Evolutionary conservation across 2,888 invertebrate genomes (phyloP).

Genomic region (Polietes domitor): DNA sequence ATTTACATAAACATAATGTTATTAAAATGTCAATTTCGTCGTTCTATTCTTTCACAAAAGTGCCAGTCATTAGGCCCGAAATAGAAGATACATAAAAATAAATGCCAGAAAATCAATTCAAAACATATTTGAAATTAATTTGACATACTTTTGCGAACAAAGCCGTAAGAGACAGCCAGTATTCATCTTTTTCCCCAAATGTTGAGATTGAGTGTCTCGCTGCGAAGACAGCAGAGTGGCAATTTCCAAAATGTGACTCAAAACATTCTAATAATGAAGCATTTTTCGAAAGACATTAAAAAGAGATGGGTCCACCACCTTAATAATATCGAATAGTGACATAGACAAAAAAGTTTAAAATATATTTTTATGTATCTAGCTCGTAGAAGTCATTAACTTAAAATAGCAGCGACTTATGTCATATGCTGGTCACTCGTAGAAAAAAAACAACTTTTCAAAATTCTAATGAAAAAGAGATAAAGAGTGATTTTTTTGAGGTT

Average conservation of each 20-base stretch:
- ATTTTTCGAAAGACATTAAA: no score
- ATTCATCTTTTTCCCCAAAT: no score
- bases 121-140: slow-evolving; percentile 50
- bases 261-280: neutral
- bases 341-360: no score
- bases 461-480: no score
- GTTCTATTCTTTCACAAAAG: slow-evolving; percentile 33
- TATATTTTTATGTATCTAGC: no score
- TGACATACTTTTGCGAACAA: slow-evolving; percentile 51
- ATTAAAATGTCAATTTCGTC: slow-evolving; percentile 15
- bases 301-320: no score
- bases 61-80: slow-evolving; percentile 31
- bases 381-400: no score
- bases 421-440: no score
- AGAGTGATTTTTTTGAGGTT: no score
- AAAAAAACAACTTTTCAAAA: no score
- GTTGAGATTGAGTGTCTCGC: neutral
- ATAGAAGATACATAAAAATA: slow-evolving; percentile 1
- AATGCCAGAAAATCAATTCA: slow-evolving; percentile 5
- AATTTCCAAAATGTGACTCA: neutral
- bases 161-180: neutral
- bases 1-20: neutral
- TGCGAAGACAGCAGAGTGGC: neutral
- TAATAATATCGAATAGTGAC: no score
- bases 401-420: no score